Evolutionary conservation across 2,797 vertebrate genomes (phyloP).

Genomic region (Parauchenoglanis ngamensis): DNA sequence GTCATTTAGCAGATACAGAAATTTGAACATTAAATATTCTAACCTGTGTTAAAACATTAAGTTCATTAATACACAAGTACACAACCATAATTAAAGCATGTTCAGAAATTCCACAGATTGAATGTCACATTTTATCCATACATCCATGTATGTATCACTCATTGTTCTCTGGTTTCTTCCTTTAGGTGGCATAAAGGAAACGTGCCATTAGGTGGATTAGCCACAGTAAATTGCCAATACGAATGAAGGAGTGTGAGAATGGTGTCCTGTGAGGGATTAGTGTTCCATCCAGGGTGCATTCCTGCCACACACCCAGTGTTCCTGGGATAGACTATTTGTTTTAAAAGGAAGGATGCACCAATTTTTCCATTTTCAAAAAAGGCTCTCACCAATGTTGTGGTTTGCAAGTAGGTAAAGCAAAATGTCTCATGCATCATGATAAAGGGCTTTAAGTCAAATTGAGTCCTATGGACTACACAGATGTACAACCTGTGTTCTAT

Average conservation of each 20-base stretch:
- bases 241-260: neutral
- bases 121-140: neutral
- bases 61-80: neutral
- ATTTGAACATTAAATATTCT: conserved; percentile 34
- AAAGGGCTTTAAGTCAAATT: neutral
- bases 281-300: neutral
- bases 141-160: neutral
- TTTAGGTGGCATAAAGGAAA: neutral
- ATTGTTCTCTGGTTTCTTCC: neutral
- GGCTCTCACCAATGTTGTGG: neutral
- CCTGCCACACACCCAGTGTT: neutral
- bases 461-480: too few species aligned
- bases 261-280: neutral
- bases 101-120: neutral
- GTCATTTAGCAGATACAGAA: neutral
- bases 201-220: neutral
- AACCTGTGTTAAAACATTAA: neutral
- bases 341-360: neutral
- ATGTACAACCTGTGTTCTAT: neutral
- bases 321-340: too few species aligned
- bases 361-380: neutral
- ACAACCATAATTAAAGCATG: neutral
- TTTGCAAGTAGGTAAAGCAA: neutral
- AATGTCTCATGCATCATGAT: neutral
- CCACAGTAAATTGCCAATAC: neutral